Percentiles rank a stretch among this genome's conserved stretches.
Conservation (phyloP, 1,140 invertebrate species). For the Acromyrmex echinatior region DNA sequence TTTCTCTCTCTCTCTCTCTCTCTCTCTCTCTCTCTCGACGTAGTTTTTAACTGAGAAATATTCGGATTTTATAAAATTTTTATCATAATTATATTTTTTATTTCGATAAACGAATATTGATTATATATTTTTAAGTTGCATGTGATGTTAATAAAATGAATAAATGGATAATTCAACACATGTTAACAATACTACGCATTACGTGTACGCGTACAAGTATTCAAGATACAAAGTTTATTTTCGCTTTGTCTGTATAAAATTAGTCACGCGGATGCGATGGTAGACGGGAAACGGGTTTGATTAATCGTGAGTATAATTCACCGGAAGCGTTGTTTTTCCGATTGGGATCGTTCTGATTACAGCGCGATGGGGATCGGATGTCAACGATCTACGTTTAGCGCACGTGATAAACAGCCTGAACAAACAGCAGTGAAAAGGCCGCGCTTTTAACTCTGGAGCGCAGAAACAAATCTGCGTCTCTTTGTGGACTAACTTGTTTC, state of each 20-base stretch:
- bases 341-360: slow-evolving; percentile 61
- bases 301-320: slow-evolving; percentile 58
- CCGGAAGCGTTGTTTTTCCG: slow-evolving; percentile 55
- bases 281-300: slow-evolving; percentile 4
- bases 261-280: slow-evolving; percentile 6
- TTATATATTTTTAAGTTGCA: background rate
- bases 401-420: slow-evolving; percentile 53
- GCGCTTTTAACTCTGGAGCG: slow-evolving; percentile 49
- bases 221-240: slow-evolving; percentile 37
- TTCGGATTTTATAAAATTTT: background rate
- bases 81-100: background rate
- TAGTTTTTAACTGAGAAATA: background rate
- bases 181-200: background rate
- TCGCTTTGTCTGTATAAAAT: slow-evolving; percentile 49
- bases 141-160: slow-evolving; percentile 5
- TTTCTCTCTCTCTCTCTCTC: too few relatives aligned
- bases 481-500: slow-evolving; percentile 55
- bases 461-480: slow-evolving; percentile 55
- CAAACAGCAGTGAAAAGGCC: slow-evolving; percentile 51
- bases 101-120: background rate
- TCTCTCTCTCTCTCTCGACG: too few relatives aligned
- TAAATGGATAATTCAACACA: background rate
- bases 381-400: slow-evolving; percentile 54
- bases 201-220: background rate
- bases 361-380: slow-evolving; percentile 45